Evolutionary conservation across 2,888 invertebrate genomes (phyloP).

Genomic region (Ephialtes manifestator): DNA sequence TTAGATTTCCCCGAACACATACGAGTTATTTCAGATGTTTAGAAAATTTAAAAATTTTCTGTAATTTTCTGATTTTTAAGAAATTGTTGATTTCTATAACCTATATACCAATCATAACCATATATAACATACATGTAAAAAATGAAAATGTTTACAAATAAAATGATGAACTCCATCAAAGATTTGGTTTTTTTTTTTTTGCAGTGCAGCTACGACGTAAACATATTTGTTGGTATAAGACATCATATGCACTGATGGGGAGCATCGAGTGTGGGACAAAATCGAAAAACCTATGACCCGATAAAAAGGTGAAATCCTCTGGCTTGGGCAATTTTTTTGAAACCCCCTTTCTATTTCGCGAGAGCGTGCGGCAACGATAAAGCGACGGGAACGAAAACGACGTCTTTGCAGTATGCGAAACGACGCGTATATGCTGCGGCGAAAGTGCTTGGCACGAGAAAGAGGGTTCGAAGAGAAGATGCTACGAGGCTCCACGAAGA

Average conservation of each 20-base stretch:
- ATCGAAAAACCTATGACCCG: constrained; percentile 27
- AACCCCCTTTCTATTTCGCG: constrained; percentile 63
- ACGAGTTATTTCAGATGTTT: no score
- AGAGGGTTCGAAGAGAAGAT: constrained; percentile 53
- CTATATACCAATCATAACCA: no score
- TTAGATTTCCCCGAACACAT: no score
- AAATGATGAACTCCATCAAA: no score
- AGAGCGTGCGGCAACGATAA: constrained; percentile 77
- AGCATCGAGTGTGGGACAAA: not conserved
- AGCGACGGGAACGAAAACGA: constrained; percentile 71
- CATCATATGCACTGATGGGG: no score
- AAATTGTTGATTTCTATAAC: no score
- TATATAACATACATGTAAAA: no score
- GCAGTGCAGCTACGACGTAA: not conserved
- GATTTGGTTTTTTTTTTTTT: not conserved
- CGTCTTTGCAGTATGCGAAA: constrained; percentile 35
- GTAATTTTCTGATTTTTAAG: no score
- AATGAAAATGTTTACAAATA: no score
- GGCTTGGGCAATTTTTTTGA: constrained; percentile 75
- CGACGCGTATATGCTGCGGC: constrained; percentile 42
- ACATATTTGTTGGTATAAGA: not conserved
- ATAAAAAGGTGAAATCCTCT: constrained; percentile 74
- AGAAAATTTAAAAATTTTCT: no score
- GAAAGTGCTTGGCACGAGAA: constrained; percentile 64
- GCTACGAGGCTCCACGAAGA: constrained; percentile 48